Evolutionary conservation across 2,888 invertebrate genomes (phyloP), one percentile per base, ranked within the genome.

Genomic region (Pollenia griseotomentosa): DNA sequence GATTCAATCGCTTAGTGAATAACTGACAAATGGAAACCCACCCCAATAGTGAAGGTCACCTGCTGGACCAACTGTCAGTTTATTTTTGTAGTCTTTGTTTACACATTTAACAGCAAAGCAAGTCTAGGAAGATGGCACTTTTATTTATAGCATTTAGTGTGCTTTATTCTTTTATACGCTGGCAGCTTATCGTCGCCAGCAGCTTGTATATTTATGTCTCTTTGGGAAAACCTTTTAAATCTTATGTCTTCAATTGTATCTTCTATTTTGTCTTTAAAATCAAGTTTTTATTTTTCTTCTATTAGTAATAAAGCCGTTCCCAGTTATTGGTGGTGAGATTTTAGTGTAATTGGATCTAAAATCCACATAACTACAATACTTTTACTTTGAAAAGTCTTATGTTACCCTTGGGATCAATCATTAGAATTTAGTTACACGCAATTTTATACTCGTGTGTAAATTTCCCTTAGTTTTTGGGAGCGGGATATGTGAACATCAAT

Each of bases 21-120:
- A 66, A 79, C 79, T 84, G 80, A 78, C 73, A 81, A 83, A 77
- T 81, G 77, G 55, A 74, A 80, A 87, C 55, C 77, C 81, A 87
- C 80, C 84, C 83, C 57, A 78, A 55, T 55, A 63, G 61, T 78
- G 86, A 87, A 87, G 84, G 86, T 81, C 80, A 87, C 73, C 80
- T 65, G 81, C 48, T 81, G 77, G 71, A 77, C 61, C 71, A 83
- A 74, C 53, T 86, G 75, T 73, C 57, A 77, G 57, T 61, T 74
- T 51, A 40, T 51, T 68, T 68, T 48, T 51, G 12, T 70, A 19
- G 14, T 44, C 16, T 40, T 74, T 23, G 23, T 16, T 61, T 48
- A 33, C 6, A 12, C 19, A 16, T 77, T 44, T 11, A 63, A 46
- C 59, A 63, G 42, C 9, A 61, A 59, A 42, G 23, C 12, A n/a